These are phyloP conservation scores for Salpingus planirostris DNA, from an alignment of 2,888 invertebrate species.

Conservation along the genomic window DNA sequence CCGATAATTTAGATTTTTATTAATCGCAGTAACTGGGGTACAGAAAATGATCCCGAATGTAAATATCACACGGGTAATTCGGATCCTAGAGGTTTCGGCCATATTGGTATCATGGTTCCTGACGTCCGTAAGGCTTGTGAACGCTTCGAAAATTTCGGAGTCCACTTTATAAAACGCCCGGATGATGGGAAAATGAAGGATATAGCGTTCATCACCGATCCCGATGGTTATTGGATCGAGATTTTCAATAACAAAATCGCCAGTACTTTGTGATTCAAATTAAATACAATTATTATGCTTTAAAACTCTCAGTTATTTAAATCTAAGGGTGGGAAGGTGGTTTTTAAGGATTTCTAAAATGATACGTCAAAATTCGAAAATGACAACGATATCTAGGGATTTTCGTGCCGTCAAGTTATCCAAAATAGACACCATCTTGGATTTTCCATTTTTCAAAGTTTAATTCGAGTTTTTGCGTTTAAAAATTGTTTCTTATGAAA, in stretches of 20 bases:
- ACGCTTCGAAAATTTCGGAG: slow-evolving; percentile 72
- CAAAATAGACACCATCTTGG: too few species aligned
- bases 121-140: slow-evolving; percentile 83
- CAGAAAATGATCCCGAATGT: slow-evolving; percentile 70
- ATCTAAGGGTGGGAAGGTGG: too few species aligned
- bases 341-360: too few species aligned
- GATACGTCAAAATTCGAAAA: too few species aligned
- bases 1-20: neutral
- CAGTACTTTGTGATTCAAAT: too few species aligned
- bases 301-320: too few species aligned
- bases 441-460: too few species aligned
- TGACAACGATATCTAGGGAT: too few species aligned
- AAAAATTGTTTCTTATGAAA: too few species aligned
- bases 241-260: slow-evolving; percentile 24
- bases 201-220: slow-evolving; percentile 89
- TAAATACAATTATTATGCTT: too few species aligned
- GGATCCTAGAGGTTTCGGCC: slow-evolving; percentile 78
- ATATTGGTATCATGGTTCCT: slow-evolving; percentile 85
- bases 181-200: slow-evolving; percentile 91
- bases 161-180: slow-evolving; percentile 83
- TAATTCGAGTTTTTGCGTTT: too few species aligned
- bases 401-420: too few species aligned
- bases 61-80: slow-evolving; percentile 84
- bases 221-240: slow-evolving; percentile 96
- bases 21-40: slow-evolving; percentile 80